Evolutionary conservation across 2,888 invertebrate species (phyloP).

Genomic region (Folsomia manolachei): DNA sequence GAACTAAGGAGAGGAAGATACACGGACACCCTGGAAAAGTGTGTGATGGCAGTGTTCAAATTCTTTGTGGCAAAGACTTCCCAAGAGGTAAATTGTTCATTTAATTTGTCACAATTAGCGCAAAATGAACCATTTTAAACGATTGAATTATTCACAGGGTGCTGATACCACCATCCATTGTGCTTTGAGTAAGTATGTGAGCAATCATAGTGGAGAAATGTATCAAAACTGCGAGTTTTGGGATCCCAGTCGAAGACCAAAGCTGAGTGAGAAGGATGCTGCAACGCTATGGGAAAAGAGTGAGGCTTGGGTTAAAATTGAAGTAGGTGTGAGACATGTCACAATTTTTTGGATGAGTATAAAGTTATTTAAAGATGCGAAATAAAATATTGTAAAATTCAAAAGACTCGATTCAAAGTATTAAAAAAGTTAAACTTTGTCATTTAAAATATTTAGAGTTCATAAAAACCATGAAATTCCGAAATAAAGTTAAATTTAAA

Average conservation of each 20-base stretch:
- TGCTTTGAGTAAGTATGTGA: slow-evolving; percentile 68
- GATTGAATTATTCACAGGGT: slow-evolving; percentile 60
- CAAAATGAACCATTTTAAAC: background rate
- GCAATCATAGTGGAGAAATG: slow-evolving; percentile 68
- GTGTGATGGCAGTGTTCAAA: slow-evolving; percentile 16
- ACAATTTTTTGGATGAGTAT: no score
- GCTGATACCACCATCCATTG: slow-evolving; percentile 75
- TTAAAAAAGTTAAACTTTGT: no score
- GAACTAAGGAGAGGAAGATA: slow-evolving; percentile 30
- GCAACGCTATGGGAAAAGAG: slow-evolving; percentile 72
- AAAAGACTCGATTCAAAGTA: no score
- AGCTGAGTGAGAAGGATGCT: slow-evolving; percentile 64
- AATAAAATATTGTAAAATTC: no score
- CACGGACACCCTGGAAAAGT: slow-evolving; percentile 4
- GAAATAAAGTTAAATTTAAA: no score
- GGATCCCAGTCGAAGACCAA: slow-evolving; percentile 55
- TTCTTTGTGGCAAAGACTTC: slow-evolving; percentile 29
- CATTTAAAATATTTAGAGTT: no score
- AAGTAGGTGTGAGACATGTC: no score
- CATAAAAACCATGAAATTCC: no score
- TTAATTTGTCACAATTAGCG: no score
- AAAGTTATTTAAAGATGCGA: no score
- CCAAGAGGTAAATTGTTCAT: slow-evolving; percentile 24
- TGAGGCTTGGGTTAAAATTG: slow-evolving; percentile 57
- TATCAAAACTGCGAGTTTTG: slow-evolving; percentile 71